These are phyloP conservation scores for Hymenopus coronatus DNA, from an alignment of 2,888 invertebrate species.

Conservation along the genomic window DNA sequence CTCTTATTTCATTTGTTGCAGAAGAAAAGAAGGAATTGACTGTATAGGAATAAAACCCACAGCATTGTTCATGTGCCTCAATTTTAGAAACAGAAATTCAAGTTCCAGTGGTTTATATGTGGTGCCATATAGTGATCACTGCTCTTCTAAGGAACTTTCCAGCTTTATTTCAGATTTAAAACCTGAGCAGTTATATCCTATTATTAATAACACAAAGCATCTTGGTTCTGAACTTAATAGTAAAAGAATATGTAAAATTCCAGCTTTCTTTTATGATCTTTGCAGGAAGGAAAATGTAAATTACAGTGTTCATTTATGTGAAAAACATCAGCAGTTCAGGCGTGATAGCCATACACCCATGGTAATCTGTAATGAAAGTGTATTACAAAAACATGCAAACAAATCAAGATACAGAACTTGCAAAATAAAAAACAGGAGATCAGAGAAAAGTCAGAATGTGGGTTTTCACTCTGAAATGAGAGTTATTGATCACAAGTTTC, in stretches of 20 bases:
- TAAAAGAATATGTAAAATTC: background rate
- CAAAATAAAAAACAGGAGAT: background rate
- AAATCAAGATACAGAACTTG: background rate
- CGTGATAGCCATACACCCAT: background rate
- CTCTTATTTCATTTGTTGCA: background rate
- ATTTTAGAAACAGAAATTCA: background rate
- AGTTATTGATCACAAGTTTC: background rate
- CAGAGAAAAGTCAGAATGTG: background rate
- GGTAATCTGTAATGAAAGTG: background rate
- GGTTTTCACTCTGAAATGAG: background rate
- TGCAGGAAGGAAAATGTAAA: background rate
- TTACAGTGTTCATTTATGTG: background rate
- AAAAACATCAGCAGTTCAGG: background rate
- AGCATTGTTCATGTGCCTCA: background rate
- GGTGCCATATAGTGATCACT: slow-evolving; percentile 16
- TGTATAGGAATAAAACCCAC: background rate
- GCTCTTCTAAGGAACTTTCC: background rate
- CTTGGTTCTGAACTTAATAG: background rate
- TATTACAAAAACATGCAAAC: background rate
- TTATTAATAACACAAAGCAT: background rate
- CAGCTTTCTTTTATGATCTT: background rate
- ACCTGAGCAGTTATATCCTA: background rate
- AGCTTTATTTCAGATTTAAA: slow-evolving; percentile 1
- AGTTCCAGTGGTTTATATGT: background rate
- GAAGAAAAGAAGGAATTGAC: background rate